Evolutionary conservation across 2,888 invertebrate species (phyloP), one percentile per base, ranked within the genome.

Genomic region (Drosophila mimetica): DNA sequence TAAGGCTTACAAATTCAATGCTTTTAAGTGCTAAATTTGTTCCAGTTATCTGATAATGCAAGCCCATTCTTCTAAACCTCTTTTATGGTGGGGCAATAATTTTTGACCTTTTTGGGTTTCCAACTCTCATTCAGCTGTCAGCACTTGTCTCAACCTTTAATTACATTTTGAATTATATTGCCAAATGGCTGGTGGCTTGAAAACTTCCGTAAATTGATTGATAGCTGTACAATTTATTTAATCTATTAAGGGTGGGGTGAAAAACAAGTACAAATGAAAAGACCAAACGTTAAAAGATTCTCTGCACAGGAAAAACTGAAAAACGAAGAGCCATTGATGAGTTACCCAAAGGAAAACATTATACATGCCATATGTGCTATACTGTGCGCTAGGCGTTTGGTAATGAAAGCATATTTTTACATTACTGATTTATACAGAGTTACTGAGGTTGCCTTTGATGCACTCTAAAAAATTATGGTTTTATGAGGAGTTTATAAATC

Each of bases 391-490:
- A 67, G 74, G 64, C 82, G 76, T 83, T 85, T 82, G 83, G 78
- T 83, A 83, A 83, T 83, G 83, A 83, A 83, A 83, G 86, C 83
- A 85, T 85, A 82, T 85, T 82, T 83, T 85, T 66, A 74, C 86
- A 83, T 83, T 75, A 73, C 71, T 79, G 74, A 85, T 83, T 76
- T 51, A 37, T 25, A 37, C 36, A 16, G 50, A 51, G 44, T 53
- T 63, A 34, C 51, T 55, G 55, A 28, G 25, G 47, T 22, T 55
- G 37, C 52, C 36, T 44, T 20, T 16, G 61, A 39, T 51, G 41
- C 39, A 65, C 47, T 28, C 30, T 1, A 36, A 39, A 4, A 46
- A 55, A 28, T 11, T 18, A 6, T 0, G 2, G 3, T 5, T 2
- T 0, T n/a, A 16, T 18, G 22, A 2, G 2, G 3, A 11, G 2